Percentiles rank a stretch among this genome's conserved stretches.
Conservation (phyloP, 2,888 invertebrate species). For the Scaeva pyrastri region DNA sequence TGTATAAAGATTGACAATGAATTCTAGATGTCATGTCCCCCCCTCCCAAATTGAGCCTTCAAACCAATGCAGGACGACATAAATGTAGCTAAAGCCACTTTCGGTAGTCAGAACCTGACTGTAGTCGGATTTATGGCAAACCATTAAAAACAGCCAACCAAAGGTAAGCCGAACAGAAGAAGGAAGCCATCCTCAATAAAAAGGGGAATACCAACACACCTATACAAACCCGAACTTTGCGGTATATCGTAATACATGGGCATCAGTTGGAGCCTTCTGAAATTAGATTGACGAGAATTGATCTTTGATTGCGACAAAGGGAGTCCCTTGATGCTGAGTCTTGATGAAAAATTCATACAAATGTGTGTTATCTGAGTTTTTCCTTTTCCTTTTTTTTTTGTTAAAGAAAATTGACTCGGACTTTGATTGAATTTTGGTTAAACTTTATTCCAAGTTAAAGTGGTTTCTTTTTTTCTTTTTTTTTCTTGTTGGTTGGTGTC, state of each 20-base stretch:
- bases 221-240: too few species aligned
- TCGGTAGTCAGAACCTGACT: not conserved
- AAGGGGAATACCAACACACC: not conserved
- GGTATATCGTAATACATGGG: too few species aligned
- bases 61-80: constrained; percentile 17
- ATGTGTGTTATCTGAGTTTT: constrained; percentile 27
- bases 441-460: constrained; percentile 30
- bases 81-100: constrained; percentile 1
- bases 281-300: constrained; percentile 52
- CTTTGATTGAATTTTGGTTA: constrained; percentile 44
- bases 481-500: too few species aligned
- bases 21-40: constrained; percentile 69
- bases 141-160: constrained; percentile 49
- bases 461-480: not conserved
- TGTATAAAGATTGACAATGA: constrained; percentile 67
- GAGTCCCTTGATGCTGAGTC: constrained; percentile 42
- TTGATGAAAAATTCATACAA: constrained; percentile 66
- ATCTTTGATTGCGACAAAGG: constrained; percentile 58
- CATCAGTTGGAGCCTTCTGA: constrained; percentile 33
- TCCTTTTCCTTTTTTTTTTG: not conserved
- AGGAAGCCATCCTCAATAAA: constrained; percentile 25
- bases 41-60: constrained; percentile 59
- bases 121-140: constrained; percentile 25
- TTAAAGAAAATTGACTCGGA: constrained; percentile 13
- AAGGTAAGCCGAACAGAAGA: constrained; percentile 25